Percentiles rank a stretch among this genome's conserved stretches.
These are phyloP conservation scores for Linepithema humile DNA, from an alignment of 1,140 invertebrate genomes.

Conservation along the genomic window DNA sequence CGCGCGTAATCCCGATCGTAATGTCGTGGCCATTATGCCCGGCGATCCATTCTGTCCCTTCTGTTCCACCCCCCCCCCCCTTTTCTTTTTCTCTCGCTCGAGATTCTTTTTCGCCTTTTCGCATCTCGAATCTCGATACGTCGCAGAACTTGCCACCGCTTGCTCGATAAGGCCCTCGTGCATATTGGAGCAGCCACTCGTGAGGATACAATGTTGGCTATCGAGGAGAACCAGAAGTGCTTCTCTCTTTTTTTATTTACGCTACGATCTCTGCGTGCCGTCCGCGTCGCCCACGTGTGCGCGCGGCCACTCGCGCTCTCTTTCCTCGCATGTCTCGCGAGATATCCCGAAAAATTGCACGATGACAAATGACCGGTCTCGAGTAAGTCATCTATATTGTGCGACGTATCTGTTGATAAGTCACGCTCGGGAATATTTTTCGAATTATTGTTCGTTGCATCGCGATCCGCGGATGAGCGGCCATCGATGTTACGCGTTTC, in stretches of 20 bases:
- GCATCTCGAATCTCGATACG: constrained; percentile 27
- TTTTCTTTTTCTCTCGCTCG: neutral
- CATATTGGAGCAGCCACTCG: constrained; percentile 43
- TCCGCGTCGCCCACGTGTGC: neutral
- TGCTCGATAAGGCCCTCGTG: constrained; percentile 30
- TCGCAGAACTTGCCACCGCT: constrained; percentile 35
- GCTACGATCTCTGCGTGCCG: neutral
- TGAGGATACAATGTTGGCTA: constrained; percentile 48
- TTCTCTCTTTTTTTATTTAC: neutral
- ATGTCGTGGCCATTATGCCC: constrained; percentile 70
- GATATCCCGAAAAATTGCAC: constrained; percentile 27
- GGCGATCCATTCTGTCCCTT: neutral
- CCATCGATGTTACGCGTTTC: constrained; percentile 48
- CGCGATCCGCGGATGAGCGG: neutral
- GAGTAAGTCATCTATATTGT: constrained; percentile 32
- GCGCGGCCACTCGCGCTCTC: neutral
- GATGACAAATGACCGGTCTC: constrained; percentile 41
- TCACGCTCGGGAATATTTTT: constrained; percentile 9
- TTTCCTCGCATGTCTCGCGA: neutral
- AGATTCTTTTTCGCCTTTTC: neutral
- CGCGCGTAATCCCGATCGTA: constrained; percentile 68
- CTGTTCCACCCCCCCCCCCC: neutral
- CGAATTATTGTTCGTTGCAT: constrained; percentile 16
- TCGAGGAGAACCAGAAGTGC: constrained; percentile 8
- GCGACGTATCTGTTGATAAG: neutral